Percentiles rank a stretch among this genome's conserved stretches.
Evolutionary conservation across 1,140 invertebrate species (phyloP).

Genomic region (Tetramorium parvispinum): DNA sequence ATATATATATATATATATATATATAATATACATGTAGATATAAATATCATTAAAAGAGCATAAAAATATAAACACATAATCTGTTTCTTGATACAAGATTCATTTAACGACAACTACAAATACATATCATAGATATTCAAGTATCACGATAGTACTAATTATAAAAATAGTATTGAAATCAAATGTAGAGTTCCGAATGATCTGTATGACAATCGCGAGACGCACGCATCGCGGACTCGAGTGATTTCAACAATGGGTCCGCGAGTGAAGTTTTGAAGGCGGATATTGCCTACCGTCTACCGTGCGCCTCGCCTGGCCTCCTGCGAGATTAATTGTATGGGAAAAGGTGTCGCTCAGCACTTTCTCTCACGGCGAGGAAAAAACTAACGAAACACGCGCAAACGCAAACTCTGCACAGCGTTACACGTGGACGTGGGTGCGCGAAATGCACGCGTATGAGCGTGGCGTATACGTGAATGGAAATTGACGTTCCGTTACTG

Average conservation of each 20-base stretch:
- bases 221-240: neutral
- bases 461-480: neutral
- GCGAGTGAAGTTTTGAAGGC: slow-evolving; percentile 12
- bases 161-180: neutral
- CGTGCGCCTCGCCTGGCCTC: neutral
- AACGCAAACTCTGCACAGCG: neutral
- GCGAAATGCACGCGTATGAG: slow-evolving; percentile 13
- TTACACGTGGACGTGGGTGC: slow-evolving; percentile 27
- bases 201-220: neutral
- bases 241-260: slow-evolving; percentile 17
- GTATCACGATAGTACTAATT: neutral
- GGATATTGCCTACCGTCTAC: slow-evolving; percentile 1
- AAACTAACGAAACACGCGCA: slow-evolving; percentile 40
- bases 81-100: neutral
- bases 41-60: no score
- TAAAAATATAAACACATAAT: no score
- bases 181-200: neutral
- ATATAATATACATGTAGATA: no score
- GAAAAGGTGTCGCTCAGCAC: slow-evolving; percentile 63
- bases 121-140: neutral
- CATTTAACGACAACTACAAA: neutral
- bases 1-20: no score
- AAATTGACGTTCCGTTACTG: slow-evolving; percentile 18
- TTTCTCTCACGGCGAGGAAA: slow-evolving; percentile 54
- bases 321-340: slow-evolving; percentile 55